Percentiles rank a stretch among this genome's conserved stretches.
Conservation (phyloP, 2,797 vertebrate genomes). For the Paguma larvata region DNA sequence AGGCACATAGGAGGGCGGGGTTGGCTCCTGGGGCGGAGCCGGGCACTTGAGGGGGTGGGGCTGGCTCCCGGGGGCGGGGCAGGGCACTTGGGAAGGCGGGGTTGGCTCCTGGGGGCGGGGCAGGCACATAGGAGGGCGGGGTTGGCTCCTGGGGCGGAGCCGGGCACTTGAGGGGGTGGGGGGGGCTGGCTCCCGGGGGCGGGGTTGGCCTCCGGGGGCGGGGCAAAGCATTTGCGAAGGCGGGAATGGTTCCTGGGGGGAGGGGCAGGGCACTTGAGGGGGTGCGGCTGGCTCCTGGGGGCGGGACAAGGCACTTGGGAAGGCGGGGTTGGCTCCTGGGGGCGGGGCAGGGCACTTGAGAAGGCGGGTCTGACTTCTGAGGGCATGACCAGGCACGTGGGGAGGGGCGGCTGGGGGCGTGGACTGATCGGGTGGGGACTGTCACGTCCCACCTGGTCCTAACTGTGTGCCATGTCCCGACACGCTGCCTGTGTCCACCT, state of each 20-base stretch:
- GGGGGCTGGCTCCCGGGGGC: too few species aligned
- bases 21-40: background rate
- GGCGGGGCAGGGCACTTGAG: too few species aligned
- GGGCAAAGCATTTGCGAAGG: background rate
- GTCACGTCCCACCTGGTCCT: background rate
- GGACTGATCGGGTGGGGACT: background rate
- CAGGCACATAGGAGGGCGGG: rapidly evolving
- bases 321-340: background rate
- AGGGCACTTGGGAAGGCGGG: too few species aligned
- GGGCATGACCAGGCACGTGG: background rate
- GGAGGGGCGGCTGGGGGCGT: background rate
- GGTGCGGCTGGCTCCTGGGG: background rate
- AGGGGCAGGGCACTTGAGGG: rapidly evolving
- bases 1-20: rapidly evolving
- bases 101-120: background rate
- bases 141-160: background rate
- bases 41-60: background rate
- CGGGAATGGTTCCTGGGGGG: too few species aligned
- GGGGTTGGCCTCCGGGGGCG: background rate
- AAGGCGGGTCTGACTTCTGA: too few species aligned
- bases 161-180: background rate
- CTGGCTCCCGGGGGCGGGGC: background rate
- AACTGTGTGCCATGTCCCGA: rapidly evolving
- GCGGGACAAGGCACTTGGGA: background rate
- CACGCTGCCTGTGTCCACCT: background rate